Conservation (phyloP, 1,140 invertebrate genomes). For the Ruditapes philippinarum region DNA sequence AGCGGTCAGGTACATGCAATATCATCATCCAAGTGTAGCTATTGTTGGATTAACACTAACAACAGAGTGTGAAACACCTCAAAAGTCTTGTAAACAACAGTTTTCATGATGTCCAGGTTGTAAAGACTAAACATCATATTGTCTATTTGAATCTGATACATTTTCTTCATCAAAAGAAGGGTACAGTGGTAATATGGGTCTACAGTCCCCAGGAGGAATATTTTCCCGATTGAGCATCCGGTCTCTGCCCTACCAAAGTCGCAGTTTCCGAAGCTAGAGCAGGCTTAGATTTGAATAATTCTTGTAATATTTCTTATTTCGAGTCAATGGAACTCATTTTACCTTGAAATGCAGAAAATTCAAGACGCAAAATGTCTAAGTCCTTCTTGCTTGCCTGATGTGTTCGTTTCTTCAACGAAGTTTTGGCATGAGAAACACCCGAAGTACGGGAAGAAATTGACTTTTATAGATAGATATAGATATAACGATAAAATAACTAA, state of each 20-base stretch:
- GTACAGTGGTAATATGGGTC: not conserved
- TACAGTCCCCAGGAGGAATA: not conserved
- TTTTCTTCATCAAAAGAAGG: too few relatives aligned
- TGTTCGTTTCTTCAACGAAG: not conserved
- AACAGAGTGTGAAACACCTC: not conserved
- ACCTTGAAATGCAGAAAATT: too few relatives aligned
- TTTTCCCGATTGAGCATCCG: too few relatives aligned
- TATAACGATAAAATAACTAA: too few relatives aligned
- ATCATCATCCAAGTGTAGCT: not conserved
- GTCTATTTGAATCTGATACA: not conserved
- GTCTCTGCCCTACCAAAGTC: too few relatives aligned
- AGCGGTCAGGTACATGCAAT: not conserved
- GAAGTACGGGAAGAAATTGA: too few relatives aligned
- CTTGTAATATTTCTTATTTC: slow-evolving; percentile 13
- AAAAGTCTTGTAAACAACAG: not conserved
- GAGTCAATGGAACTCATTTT: too few relatives aligned
- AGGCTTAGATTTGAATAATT: not conserved
- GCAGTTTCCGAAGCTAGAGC: not conserved
- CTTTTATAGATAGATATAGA: too few relatives aligned
- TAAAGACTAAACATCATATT: slow-evolving; percentile 3
- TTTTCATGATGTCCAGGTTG: not conserved
- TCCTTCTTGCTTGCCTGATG: not conserved
- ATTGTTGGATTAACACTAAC: too few relatives aligned
- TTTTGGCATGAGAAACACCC: not conserved
- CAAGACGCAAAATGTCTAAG: not conserved